Conservation (phyloP, 2,113 vertebrate species). For the Carassius carassius region DNA sequence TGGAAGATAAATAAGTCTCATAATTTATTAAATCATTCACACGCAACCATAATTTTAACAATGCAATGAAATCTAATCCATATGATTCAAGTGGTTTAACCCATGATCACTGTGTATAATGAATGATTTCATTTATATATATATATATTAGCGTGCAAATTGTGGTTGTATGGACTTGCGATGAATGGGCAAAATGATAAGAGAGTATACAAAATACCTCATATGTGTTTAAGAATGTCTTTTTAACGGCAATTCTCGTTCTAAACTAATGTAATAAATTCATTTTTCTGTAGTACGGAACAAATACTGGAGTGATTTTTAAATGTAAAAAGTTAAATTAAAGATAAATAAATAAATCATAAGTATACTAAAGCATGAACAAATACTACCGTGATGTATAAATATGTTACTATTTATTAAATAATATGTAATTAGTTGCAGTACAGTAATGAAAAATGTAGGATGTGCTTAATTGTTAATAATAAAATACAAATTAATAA, state of each 20-base stretch:
- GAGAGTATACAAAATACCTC: background rate
- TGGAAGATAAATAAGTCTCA: no score
- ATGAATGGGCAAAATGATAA: background rate
- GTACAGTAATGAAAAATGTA: background rate
- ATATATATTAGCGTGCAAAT: background rate
- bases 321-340: background rate
- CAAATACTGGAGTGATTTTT: background rate
- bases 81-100: background rate
- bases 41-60: background rate
- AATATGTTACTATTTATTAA: background rate
- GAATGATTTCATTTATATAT: background rate
- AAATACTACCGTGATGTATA: background rate
- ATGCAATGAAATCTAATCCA: background rate
- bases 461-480: background rate
- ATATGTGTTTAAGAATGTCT: background rate
- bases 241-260: background rate
- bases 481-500: background rate
- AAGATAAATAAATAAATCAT: background rate
- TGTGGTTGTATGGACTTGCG: background rate
- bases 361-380: background rate
- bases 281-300: background rate
- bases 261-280: background rate
- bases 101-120: background rate
- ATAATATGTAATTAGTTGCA: background rate
- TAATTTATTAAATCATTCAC: no score